Conservation (phyloP, 2,797 vertebrate genomes). For the Pitangus sulphuratus region DNA sequence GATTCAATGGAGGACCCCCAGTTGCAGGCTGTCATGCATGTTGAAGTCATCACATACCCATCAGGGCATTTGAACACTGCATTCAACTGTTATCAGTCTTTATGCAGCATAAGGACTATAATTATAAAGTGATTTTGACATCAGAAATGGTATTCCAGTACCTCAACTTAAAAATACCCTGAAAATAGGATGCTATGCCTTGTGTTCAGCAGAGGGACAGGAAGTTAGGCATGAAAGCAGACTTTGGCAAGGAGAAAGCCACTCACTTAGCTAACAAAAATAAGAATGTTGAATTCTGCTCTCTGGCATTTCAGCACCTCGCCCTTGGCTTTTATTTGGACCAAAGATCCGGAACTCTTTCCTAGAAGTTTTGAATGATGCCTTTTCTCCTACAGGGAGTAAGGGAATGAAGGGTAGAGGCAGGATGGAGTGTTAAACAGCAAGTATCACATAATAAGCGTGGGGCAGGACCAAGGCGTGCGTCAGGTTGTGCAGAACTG, state of each 20-base stretch:
- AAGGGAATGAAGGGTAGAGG: background rate
- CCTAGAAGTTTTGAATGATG: background rate
- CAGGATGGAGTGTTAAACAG: background rate
- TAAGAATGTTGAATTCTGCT: background rate
- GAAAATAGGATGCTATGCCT: background rate
- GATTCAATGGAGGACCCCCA: background rate
- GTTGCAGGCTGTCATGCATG: background rate
- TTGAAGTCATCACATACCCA: background rate
- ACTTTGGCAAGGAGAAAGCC: background rate
- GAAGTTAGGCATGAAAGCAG: background rate
- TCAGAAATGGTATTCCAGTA: background rate
- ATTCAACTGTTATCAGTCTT: background rate
- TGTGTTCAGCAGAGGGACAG: background rate
- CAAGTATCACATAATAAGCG: fast-evolving
- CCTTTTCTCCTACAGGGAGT: background rate
- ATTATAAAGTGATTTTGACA: background rate
- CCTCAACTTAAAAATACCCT: background rate
- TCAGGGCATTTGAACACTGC: background rate
- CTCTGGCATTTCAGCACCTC: background rate
- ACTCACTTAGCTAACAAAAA: background rate
- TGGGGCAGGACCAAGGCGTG: background rate
- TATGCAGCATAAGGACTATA: background rate
- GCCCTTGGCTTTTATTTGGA: background rate
- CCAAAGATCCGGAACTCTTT: background rate
- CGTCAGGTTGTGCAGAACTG: background rate